Conservation (phyloP, 2,113 vertebrate species). For the Herpetotheres cachinnans region DNA sequence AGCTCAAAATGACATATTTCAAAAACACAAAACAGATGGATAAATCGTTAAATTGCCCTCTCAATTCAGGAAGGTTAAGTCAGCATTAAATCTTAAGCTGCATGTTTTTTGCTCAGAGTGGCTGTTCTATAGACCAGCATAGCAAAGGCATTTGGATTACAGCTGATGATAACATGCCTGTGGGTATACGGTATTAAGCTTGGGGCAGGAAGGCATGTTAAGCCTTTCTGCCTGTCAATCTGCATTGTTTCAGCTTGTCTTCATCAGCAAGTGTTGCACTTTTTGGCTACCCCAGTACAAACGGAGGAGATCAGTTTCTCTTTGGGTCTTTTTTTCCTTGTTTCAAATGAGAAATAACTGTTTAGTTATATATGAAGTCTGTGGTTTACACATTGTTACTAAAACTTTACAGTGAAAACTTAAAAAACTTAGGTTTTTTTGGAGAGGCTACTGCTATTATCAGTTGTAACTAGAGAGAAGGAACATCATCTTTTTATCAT, state of each 20-base stretch:
- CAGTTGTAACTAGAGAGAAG: background rate
- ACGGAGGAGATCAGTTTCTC: background rate
- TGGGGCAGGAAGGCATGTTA: background rate
- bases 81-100: background rate
- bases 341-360: background rate
- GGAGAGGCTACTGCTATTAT: background rate
- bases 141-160: background rate
- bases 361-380: background rate
- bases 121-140: background rate
- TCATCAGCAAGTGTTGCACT: background rate
- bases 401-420: background rate
- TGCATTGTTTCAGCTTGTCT: background rate
- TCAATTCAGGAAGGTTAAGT: background rate
- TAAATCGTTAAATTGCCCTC: background rate
- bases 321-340: background rate
- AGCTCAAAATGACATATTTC: background rate
- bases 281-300: background rate
- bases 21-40: background rate
- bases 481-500: background rate
- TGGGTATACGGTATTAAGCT: background rate
- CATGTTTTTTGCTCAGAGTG: background rate
- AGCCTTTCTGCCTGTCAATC: background rate
- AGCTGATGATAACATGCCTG: background rate
- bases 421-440: background rate
- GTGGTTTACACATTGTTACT: background rate